Evolutionary conservation across 2,797 vertebrate species (phyloP), one percentile per base, ranked within the genome.

Genomic region (Xenops minutus): DNA sequence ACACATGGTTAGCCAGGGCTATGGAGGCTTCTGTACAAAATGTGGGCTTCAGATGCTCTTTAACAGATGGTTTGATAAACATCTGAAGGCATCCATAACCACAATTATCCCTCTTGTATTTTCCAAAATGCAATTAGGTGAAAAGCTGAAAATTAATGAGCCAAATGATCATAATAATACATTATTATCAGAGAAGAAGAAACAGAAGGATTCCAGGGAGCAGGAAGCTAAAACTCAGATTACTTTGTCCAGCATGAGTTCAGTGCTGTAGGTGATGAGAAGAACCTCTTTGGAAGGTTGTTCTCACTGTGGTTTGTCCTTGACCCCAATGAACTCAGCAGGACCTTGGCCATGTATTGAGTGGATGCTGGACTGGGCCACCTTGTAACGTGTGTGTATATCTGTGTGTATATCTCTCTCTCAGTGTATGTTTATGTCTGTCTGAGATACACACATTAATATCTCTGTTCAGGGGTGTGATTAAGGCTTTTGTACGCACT

Each of bases 201-300:
- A 92, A 86, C 74, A 67, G 85, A 84, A 86, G 67, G 36, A 74
- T 89, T 94, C 73, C 36, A 58, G 82, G 88, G 82, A 89, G 66
- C 32, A 74, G 74, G 82, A 84, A 82, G 74, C 90, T 92, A 41
- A 87, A 95, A 63, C 84, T 96, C 96, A 96, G 96, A 96, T 97
- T 96, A 96, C 96, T 91, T 95, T 94, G 95, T 95, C 96, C 95
- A 96, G 95, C 96, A 97, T 97, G 96, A 97, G 96, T 92, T 95
- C 48, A 67, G 72, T 41, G 51, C 64, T 83, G 44, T 18, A 85
- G 86, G 49, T 19, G 5, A 82, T 5, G 48, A 56, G 89, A 86
- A 67, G 63, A 94, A 83, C 88, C 88, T 67, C 67, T 74, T 64
- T 76, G 39, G 51, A 74, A 74, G 72, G 79, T 81, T 63, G 49